Percentiles rank a stretch among this genome's conserved stretches.
Conservation (phyloP, 1,140 invertebrate genomes). For the Drosophila asahinai region DNA sequence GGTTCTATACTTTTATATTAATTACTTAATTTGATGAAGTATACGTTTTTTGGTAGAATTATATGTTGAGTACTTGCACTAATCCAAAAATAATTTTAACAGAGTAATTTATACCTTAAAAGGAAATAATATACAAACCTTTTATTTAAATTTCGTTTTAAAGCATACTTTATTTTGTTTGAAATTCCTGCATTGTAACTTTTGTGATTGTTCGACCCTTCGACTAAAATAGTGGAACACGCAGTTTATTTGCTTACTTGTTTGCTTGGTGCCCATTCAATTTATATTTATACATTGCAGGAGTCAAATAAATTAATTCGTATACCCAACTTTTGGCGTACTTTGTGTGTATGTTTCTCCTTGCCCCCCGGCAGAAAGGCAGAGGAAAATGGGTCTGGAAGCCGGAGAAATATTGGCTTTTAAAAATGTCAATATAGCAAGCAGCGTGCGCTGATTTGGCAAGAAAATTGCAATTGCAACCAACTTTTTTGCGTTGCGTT, state of each 20-base stretch:
- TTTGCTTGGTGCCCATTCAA: constrained; percentile 31
- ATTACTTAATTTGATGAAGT: too few species aligned
- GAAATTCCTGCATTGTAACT: background rate
- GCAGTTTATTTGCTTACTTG: constrained; percentile 13
- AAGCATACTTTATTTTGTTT: background rate
- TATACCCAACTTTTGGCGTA: constrained; percentile 50
- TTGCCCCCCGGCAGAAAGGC: background rate
- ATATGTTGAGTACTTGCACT: too few species aligned
- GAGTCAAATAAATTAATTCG: constrained; percentile 64
- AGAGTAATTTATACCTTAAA: too few species aligned
- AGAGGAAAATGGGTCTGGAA: constrained; percentile 26
- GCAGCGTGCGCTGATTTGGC: constrained; percentile 57
- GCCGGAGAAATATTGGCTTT: constrained; percentile 72
- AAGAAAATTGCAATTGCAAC: constrained; percentile 77
- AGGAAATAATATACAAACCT: too few species aligned
- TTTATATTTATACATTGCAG: constrained; percentile 64
- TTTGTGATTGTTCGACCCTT: constrained; percentile 7
- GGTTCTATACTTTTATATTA: too few species aligned
- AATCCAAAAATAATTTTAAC: too few species aligned
- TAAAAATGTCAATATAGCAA: constrained; percentile 79
- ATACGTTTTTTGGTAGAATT: too few species aligned
- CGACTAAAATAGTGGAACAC: constrained; percentile 8
- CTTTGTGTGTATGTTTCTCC: constrained; percentile 22
- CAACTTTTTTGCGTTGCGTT: constrained; percentile 58
- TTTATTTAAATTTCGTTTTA: background rate